Conservation (phyloP, 2,797 vertebrate species). For the Odontamblyopus lacepedii region DNA sequence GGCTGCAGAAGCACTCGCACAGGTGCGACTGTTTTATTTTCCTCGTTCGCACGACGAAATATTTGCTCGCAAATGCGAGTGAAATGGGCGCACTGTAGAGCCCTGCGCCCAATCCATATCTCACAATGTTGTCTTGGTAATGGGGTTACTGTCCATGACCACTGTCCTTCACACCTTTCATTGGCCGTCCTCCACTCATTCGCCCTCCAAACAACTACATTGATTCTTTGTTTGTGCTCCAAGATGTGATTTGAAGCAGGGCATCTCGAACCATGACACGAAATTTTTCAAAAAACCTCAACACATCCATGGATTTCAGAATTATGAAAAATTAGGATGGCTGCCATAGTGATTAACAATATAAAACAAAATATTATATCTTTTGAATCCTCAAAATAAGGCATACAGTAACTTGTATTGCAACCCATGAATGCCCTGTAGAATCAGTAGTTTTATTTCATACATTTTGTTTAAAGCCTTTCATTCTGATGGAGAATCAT, state of each 20-base stretch:
- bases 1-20: too few species aligned
- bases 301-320: neutral
- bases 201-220: neutral
- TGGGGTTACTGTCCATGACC: conserved; percentile 1
- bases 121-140: conserved; percentile 1
- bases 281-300: neutral
- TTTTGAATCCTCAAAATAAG: too few species aligned
- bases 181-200: neutral
- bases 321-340: too few species aligned
- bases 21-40: too few species aligned
- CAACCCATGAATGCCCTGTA: too few species aligned
- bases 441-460: neutral
- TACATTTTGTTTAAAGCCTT: neutral
- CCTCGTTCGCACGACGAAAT: too few species aligned
- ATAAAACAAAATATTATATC: too few species aligned
- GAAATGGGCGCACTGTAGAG: too few species aligned
- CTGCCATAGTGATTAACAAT: too few species aligned
- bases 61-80: too few species aligned
- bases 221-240: conserved; percentile 2
- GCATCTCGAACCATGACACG: neutral
- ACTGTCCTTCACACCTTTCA: conserved; percentile 3
- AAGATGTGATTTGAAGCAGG: neutral
- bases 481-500: neutral
- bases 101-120: conserved; percentile 1
- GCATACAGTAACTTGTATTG: too few species aligned